These are phyloP conservation scores for Coendou prehensilis DNA, from an alignment of 2,797 vertebrate species.

Conservation along the genomic window DNA sequence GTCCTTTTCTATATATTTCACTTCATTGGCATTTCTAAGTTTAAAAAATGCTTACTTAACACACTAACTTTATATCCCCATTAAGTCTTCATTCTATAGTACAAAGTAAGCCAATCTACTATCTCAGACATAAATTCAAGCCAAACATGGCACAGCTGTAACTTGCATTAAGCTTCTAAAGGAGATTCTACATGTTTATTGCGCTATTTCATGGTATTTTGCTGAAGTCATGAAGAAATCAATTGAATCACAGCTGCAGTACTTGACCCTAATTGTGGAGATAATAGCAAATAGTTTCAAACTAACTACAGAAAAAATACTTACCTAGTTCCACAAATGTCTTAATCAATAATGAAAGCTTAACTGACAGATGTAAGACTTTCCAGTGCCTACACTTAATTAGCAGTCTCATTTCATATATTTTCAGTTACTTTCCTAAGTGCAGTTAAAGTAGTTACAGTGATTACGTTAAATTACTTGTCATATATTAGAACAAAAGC, in stretches of 20 bases:
- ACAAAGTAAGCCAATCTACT: neutral
- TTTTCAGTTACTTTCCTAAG: slow-evolving; percentile 60
- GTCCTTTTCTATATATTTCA: neutral
- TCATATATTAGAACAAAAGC: neutral
- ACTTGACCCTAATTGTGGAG: accelerated
- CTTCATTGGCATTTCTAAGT: slow-evolving; percentile 22
- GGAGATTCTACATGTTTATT: neutral
- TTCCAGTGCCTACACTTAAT: slow-evolving; percentile 45
- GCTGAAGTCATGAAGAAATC: neutral
- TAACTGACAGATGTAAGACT: slow-evolving; percentile 55
- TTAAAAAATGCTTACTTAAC: slow-evolving; percentile 25
- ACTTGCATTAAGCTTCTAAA: neutral
- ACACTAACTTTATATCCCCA: slow-evolving; percentile 13
- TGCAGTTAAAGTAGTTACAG: neutral
- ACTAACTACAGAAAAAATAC: neutral
- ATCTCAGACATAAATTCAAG: slow-evolving; percentile 41
- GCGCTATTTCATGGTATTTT: neutral
- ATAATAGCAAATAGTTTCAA: neutral
- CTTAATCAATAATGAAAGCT: slow-evolving; percentile 50
- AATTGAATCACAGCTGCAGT: neutral
- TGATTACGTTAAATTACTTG: slow-evolving; percentile 32
- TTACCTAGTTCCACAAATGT: slow-evolving; percentile 21
- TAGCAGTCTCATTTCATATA: slow-evolving; percentile 60
- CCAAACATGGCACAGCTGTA: neutral
- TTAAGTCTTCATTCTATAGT: neutral